Evolutionary conservation across 2,797 vertebrate genomes (phyloP).

Genomic region (Rousettus madagascariensis): DNA sequence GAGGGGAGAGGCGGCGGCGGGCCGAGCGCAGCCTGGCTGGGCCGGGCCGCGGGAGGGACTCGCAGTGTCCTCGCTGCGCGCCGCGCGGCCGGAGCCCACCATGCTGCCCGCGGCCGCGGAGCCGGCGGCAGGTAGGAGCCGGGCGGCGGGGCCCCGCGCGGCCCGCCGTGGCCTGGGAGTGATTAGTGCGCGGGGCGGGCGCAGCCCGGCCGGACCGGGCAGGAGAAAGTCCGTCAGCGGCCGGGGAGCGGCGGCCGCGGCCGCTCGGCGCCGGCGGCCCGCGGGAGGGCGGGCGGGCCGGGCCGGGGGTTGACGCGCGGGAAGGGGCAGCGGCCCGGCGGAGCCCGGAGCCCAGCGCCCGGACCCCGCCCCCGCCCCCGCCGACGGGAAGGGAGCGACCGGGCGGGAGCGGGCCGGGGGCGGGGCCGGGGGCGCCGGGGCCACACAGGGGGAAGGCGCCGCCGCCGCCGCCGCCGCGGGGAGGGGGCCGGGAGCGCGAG

Average conservation of each 20-base stretch:
- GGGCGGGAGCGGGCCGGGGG: slow-evolving; percentile 67
- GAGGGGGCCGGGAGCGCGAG: slow-evolving; percentile 43
- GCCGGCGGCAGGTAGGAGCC: slow-evolving; percentile 81
- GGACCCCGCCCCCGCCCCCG: slow-evolving; percentile 70
- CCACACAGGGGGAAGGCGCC: slow-evolving; percentile 74
- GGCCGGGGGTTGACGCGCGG: slow-evolving; percentile 55
- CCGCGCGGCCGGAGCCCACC: slow-evolving; percentile 74
- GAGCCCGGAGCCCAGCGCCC: slow-evolving; percentile 23
- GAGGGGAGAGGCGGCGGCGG: slow-evolving; percentile 46
- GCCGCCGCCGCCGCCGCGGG: not conserved
- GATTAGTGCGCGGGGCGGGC: slow-evolving; percentile 51
- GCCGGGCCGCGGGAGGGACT: slow-evolving; percentile 34
- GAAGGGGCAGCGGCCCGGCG: slow-evolving; percentile 63
- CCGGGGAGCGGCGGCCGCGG: slow-evolving; percentile 32
- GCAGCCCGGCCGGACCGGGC: slow-evolving; percentile 53
- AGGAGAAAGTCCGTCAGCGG: slow-evolving; percentile 60
- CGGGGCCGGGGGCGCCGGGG: slow-evolving; percentile 72
- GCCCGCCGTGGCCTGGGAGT: slow-evolving; percentile 66
- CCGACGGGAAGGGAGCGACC: slow-evolving; percentile 67
- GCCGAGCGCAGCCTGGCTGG: slow-evolving; percentile 50
- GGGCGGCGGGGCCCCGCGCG: not conserved
- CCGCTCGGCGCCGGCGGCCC: not conserved
- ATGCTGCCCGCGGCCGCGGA: slow-evolving; percentile 80
- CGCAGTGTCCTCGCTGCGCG: not conserved
- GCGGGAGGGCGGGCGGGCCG: not conserved